Percentiles rank a stretch among this genome's conserved stretches.
Evolutionary conservation across 2,797 vertebrate species (phyloP).

Genomic region (Gymnothorax javanicus): DNA sequence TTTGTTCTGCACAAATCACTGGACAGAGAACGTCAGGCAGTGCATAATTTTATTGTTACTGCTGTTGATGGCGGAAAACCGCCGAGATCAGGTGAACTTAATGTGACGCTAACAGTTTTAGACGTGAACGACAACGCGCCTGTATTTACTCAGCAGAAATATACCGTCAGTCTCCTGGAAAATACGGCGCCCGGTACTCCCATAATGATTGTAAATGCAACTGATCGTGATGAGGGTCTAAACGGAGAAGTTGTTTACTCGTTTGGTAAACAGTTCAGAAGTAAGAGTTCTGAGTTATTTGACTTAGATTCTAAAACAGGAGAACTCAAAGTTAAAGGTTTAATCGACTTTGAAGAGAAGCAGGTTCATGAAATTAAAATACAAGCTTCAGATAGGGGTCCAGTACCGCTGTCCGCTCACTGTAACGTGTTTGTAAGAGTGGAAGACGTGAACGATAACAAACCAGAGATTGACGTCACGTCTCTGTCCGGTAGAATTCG

Average conservation of each 20-base stretch:
- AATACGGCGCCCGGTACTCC: conserved; percentile 49
- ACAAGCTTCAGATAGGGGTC: conserved; percentile 67
- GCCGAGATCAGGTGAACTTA: conserved; percentile 61
- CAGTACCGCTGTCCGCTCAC: conserved; percentile 62
- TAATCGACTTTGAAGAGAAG: conserved; percentile 68
- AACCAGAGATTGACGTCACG: conserved; percentile 71
- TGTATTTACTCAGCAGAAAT: conserved; percentile 65
- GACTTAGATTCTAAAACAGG: conserved; percentile 63
- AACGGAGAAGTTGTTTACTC: conserved; percentile 77
- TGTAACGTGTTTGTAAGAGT: conserved; percentile 69
- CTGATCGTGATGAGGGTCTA: conserved; percentile 61
- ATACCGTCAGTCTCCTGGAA: conserved; percentile 56
- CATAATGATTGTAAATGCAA: conserved; percentile 59
- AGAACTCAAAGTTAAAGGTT: conserved; percentile 57
- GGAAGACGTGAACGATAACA: conserved; percentile 74
- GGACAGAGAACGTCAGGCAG: conserved; percentile 70
- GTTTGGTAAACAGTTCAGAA: conserved; percentile 61
- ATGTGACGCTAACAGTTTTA: conserved; percentile 68
- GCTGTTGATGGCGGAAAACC: conserved; percentile 79
- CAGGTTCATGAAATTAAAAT: conserved; percentile 77
- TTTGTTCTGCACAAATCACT: conserved; percentile 72
- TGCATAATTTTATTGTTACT: conserved; percentile 66
- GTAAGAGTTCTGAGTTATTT: conserved; percentile 59
- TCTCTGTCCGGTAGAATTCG: conserved; percentile 63
- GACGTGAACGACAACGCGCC: conserved; percentile 80